These are phyloP conservation scores for Hypsopygia costalis DNA, from an alignment of 2,888 invertebrate genomes.

Conservation along the genomic window DNA sequence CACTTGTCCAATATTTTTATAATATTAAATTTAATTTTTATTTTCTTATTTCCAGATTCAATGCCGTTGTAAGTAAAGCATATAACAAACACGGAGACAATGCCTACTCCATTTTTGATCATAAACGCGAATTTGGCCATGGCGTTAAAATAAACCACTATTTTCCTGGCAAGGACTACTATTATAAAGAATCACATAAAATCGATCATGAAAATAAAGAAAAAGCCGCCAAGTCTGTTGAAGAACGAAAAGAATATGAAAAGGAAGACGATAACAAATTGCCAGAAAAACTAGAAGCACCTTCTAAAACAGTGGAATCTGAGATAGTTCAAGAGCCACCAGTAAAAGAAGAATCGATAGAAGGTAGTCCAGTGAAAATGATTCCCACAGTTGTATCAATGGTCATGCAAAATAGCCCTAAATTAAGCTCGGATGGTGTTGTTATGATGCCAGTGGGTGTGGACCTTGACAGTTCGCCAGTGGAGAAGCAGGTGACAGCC, in stretches of 20 bases:
- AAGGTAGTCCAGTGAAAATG: conserved; percentile 27
- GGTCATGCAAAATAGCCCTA: conserved; percentile 20
- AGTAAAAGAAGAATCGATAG: conserved; percentile 28
- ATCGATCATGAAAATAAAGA: conserved; percentile 18
- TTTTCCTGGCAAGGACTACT: conserved; percentile 52
- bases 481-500: conserved; percentile 14
- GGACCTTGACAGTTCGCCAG: conserved; percentile 19
- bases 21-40: conserved; percentile 1
- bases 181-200: conserved; percentile 24
- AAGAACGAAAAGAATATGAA: conserved; percentile 29
- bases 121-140: conserved; percentile 55
- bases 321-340: conserved; percentile 24
- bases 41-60: conserved; percentile 71
- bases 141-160: conserved; percentile 64
- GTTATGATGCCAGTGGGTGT: conserved; percentile 13
- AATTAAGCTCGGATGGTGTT: conserved; percentile 18
- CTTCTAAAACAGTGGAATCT: conserved; percentile 12
- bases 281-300: not conserved
- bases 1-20: too few species aligned
- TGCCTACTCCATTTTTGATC: conserved; percentile 55
- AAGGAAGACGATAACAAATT: conserved; percentile 21
- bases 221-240: conserved; percentile 35
- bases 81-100: conserved; percentile 60
- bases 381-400: conserved; percentile 36
- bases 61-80: conserved; percentile 77